Evolutionary conservation across 1,140 invertebrate genomes (phyloP).

Genomic region (Lamellibrachia luymesi): DNA sequence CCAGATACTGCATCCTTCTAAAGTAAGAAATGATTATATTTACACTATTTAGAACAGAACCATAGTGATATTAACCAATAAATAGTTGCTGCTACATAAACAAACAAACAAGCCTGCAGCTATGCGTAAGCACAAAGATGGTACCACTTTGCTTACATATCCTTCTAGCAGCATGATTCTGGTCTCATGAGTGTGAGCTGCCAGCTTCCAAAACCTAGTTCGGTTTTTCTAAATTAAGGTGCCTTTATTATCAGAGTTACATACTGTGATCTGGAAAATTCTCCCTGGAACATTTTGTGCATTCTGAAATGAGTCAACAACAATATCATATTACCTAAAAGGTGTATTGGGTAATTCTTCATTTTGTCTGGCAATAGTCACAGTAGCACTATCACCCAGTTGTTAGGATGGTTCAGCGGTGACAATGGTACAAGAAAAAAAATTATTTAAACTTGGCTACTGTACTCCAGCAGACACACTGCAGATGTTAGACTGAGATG

Average conservation of each 20-base stretch:
- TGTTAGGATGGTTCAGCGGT: neutral
- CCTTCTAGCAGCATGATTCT: neutral
- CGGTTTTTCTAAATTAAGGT: neutral
- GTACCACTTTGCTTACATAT: neutral
- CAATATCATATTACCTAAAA: too few relatives aligned
- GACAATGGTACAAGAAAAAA: neutral
- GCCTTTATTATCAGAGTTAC: too few relatives aligned
- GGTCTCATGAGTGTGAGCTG: neutral
- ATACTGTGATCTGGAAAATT: neutral
- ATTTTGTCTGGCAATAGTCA: neutral
- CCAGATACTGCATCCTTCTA: neutral
- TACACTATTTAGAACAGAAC: too few relatives aligned
- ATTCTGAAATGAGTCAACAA: neutral
- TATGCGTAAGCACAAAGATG: neutral
- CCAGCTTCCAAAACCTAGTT: neutral
- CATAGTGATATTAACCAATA: neutral
- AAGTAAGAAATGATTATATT: neutral
- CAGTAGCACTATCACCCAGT: neutral
- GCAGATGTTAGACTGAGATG: too few relatives aligned
- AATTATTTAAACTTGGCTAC: neutral
- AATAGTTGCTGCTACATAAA: neutral
- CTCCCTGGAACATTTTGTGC: neutral
- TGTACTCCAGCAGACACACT: too few relatives aligned
- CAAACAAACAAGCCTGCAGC: neutral
- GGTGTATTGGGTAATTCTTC: neutral